Conservation (phyloP, 2,113 vertebrate species). For the Corythoichthys intestinalis region DNA sequence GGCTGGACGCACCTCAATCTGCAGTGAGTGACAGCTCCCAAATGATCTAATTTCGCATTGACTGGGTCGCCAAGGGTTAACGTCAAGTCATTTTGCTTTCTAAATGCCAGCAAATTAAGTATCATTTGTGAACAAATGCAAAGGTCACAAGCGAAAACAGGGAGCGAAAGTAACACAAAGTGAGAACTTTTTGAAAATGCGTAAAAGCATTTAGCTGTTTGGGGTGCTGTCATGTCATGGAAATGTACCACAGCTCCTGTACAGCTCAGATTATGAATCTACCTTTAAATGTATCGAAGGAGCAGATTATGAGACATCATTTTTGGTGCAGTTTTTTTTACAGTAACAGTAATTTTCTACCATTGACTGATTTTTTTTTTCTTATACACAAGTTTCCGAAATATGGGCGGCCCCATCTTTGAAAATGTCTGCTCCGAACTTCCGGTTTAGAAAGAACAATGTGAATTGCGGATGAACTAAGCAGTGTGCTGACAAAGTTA, state of each 20-base stretch:
- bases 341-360: too few relatives aligned
- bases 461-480: too few relatives aligned
- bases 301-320: too few relatives aligned
- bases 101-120: slow-evolving; percentile 66
- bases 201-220: slow-evolving; percentile 7
- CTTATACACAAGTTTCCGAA: too few relatives aligned
- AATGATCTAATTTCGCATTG: slow-evolving; percentile 41
- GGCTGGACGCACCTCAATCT: slow-evolving; percentile 16
- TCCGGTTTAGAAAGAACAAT: too few relatives aligned
- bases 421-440: too few relatives aligned
- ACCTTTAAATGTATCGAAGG: too few relatives aligned
- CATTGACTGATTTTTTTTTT: too few relatives aligned
- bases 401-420: too few relatives aligned
- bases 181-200: slow-evolving; percentile 43
- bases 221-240: background rate
- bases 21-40: slow-evolving; percentile 42
- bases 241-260: background rate
- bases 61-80: slow-evolving; percentile 48
- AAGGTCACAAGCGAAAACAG: slow-evolving; percentile 58
- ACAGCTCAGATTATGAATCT: too few relatives aligned
- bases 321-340: too few relatives aligned
- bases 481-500: too few relatives aligned
- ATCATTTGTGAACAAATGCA: slow-evolving; percentile 62
- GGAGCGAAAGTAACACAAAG: slow-evolving; percentile 31
- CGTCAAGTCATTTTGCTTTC: slow-evolving; percentile 51